Evolutionary conservation across 2,797 vertebrate species (phyloP).

Genomic region (Holocentrus rufus): DNA sequence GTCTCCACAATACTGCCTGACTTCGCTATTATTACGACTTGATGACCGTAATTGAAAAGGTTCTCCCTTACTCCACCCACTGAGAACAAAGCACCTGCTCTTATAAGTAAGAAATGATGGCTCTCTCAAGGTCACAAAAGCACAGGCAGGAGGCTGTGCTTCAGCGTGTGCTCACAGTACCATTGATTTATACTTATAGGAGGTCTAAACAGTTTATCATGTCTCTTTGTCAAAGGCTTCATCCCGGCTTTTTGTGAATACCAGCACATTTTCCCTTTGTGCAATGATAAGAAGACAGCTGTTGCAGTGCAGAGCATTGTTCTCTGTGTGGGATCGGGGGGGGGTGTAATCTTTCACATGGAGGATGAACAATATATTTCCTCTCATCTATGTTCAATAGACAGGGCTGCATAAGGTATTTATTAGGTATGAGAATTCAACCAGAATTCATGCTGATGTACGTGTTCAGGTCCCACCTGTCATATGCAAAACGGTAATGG

Average conservation of each 20-base stretch:
- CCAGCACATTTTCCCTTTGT: conserved; percentile 21
- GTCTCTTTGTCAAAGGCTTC: conserved; percentile 48
- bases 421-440: not conserved
- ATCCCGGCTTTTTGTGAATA: conserved; percentile 25
- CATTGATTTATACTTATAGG: conserved; percentile 58
- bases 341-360: conserved; percentile 9
- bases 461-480: conserved; percentile 23
- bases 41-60: conserved; percentile 10
- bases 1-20: not conserved
- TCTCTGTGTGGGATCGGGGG: conserved; percentile 16
- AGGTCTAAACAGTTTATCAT: conserved; percentile 43
- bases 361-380: not conserved
- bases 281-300: conserved; percentile 30
- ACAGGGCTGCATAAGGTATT: not conserved
- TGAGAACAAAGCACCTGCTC: conserved; percentile 65
- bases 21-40: not conserved
- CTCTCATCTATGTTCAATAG: conserved; percentile 4
- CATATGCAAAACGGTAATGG: not conserved
- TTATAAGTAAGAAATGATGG: conserved; percentile 47
- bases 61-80: conserved; percentile 24
- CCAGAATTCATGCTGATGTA: not conserved
- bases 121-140: conserved; percentile 72
- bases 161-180: conserved; percentile 27
- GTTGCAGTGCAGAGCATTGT: conserved; percentile 32
- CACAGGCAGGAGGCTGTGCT: conserved; percentile 30